A percentile compares a stretch with the other conserved stretches of the same genome.
Conservation (phyloP, 2,797 vertebrate genomes). For the Trachops cirrhosus region DNA sequence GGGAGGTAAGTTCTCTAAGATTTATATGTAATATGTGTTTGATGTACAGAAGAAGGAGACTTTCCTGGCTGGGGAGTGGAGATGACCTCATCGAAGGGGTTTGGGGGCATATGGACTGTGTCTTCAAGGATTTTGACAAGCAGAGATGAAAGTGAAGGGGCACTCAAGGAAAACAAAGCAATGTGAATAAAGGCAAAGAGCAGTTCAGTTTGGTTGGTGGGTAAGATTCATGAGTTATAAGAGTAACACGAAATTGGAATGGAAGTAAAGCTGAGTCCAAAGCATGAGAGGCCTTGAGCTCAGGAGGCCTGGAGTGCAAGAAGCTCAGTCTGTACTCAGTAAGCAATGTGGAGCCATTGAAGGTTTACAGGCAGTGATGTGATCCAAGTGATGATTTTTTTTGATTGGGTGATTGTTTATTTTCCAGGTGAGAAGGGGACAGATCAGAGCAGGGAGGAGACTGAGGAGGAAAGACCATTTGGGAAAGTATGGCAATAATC, state of each 20-base stretch:
- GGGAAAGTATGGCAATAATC: neutral
- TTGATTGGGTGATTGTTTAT: neutral
- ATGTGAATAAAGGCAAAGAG: neutral
- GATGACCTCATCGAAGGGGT: neutral
- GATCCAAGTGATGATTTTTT: neutral
- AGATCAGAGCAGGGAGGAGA: neutral
- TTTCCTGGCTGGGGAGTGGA: neutral
- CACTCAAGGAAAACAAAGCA: constrained; percentile 14
- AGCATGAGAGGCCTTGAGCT: neutral
- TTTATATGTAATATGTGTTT: constrained; percentile 42
- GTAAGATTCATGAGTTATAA: neutral
- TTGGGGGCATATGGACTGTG: neutral
- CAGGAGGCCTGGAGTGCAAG: neutral
- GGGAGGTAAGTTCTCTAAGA: constrained; percentile 45
- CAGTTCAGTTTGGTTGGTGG: neutral
- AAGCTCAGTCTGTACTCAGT: neutral
- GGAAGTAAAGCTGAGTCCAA: neutral
- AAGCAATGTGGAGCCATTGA: neutral
- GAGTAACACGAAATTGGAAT: neutral
- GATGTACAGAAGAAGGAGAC: constrained; percentile 28
- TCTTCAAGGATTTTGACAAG: constrained; percentile 51
- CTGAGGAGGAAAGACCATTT: neutral
- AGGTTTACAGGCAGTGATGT: neutral
- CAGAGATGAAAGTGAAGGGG: neutral
- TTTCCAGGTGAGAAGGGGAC: neutral